Conservation (phyloP, 2,888 invertebrate species). For the Caenorhabditis becei region DNA sequence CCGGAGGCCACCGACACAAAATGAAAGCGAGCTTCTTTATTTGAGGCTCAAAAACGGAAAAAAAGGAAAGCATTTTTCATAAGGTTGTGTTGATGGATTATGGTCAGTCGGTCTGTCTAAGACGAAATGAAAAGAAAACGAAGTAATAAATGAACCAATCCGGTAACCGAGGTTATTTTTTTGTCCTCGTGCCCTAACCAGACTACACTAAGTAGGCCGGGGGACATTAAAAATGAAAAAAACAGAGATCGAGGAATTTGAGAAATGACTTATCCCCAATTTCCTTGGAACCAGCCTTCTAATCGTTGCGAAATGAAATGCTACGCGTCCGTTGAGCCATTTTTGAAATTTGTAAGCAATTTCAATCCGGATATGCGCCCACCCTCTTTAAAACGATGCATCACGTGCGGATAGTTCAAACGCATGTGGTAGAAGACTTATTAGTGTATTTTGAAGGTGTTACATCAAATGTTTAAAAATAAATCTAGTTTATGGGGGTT, state of each 20-base stretch:
- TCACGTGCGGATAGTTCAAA: not conserved
- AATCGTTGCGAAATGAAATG: conserved; percentile 1
- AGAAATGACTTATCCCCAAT: not conserved
- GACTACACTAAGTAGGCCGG: conserved; percentile 2
- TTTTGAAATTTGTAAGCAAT: conserved; percentile 15
- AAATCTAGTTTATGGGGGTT: too few species aligned
- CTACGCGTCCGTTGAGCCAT: conserved; percentile 1
- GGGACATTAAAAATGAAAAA: not conserved
- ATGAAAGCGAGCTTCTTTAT: conserved; percentile 12
- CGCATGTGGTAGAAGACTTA: too few species aligned
- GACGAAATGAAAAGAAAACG: not conserved
- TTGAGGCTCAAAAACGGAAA: not conserved
- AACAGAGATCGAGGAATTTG: not conserved
- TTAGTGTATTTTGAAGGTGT: too few species aligned
- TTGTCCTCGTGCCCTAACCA: not conserved
- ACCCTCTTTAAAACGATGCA: not conserved
- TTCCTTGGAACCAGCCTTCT: conserved; percentile 4
- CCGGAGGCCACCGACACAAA: not conserved
- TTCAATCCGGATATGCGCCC: conserved; percentile 39
- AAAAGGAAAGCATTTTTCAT: not conserved
- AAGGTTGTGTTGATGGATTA: conserved; percentile 34
- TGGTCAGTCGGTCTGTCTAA: not conserved
- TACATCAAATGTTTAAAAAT: too few species aligned
- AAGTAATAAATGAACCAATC: not conserved
- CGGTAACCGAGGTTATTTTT: not conserved